These are phyloP conservation scores for Gobius niger DNA, from an alignment of 2,113 vertebrate species.

Conservation along the genomic window DNA sequence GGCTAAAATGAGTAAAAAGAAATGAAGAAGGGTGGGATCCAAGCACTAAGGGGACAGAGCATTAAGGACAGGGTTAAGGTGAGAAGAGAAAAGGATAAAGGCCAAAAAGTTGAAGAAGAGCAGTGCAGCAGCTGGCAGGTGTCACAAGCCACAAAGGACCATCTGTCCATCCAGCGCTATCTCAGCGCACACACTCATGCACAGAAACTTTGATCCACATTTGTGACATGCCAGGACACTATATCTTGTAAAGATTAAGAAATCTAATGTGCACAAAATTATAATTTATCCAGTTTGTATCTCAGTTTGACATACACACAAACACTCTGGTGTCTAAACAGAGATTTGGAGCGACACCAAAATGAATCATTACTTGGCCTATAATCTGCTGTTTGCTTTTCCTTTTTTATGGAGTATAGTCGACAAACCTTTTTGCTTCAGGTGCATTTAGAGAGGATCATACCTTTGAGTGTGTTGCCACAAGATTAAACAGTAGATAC, in stretches of 20 bases:
- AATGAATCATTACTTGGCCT: too few relatives aligned
- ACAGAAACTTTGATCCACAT: conserved; percentile 81
- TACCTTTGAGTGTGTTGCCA: too few relatives aligned
- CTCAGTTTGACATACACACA: too few relatives aligned
- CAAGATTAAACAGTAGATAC: too few relatives aligned
- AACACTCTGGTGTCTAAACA: too few relatives aligned
- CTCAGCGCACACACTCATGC: conserved; percentile 63
- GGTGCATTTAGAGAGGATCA: too few relatives aligned
- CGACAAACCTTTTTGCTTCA: too few relatives aligned
- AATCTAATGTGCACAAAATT: too few relatives aligned
- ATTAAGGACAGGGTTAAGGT: conserved; percentile 39
- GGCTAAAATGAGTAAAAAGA: conserved; percentile 13
- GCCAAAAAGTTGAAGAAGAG: conserved; percentile 59
- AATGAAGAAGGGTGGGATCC: conserved; percentile 6
- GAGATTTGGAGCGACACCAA: too few relatives aligned
- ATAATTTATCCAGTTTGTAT: too few relatives aligned
- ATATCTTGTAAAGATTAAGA: background rate
- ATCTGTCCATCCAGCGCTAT: conserved; percentile 90
- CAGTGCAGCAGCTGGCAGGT: conserved; percentile 93
- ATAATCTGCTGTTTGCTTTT: too few relatives aligned
- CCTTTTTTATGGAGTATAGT: too few relatives aligned
- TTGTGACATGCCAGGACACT: conserved; percentile 47
- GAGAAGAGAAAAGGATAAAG: conserved; percentile 36
- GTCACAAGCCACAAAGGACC: conserved; percentile 97
- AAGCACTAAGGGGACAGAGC: background rate